phyloP scores from a whole-genome alignment of 2,888 invertebrate genomes.

The Heliconius sara region DNA sequence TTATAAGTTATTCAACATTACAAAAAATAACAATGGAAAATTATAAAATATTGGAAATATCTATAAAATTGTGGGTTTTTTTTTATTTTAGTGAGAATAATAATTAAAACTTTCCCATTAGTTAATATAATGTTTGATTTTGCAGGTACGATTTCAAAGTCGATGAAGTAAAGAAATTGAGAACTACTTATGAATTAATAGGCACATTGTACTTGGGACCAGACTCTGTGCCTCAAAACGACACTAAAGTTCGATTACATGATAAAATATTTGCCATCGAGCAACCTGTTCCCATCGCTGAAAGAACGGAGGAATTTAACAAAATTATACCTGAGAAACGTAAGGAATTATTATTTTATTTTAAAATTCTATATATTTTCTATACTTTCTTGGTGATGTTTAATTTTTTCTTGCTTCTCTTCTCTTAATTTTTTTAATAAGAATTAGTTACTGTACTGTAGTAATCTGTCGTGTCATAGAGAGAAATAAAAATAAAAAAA shows the following conservation, averaged over 20 bases:
- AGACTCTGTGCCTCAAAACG: conserved; percentile 82
- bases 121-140: conserved; percentile 18
- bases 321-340: conserved; percentile 69
- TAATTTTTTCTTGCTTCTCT: background rate
- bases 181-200: conserved; percentile 69
- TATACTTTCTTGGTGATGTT: background rate
- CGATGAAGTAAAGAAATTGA: conserved; percentile 70
- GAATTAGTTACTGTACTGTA: background rate
- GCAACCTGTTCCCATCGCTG: conserved; percentile 70
- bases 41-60: too few relatives aligned
- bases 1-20: too few relatives aligned
- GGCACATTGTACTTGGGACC: conserved; percentile 85
- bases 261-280: conserved; percentile 88
- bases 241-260: conserved; percentile 82
- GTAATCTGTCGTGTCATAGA: too few relatives aligned
- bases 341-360: conserved; percentile 51
- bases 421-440: background rate
- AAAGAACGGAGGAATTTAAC: conserved; percentile 74
- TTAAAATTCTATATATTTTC: background rate
- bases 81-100: too few relatives aligned
- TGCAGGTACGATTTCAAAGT: conserved; percentile 84
- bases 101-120: background rate
- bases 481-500: too few relatives aligned
- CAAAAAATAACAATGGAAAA: too few relatives aligned
- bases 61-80: too few relatives aligned